Evolutionary conservation across 2,113 vertebrate species (phyloP), one percentile per base, ranked within the genome.

Genomic region (Limanda limanda): DNA sequence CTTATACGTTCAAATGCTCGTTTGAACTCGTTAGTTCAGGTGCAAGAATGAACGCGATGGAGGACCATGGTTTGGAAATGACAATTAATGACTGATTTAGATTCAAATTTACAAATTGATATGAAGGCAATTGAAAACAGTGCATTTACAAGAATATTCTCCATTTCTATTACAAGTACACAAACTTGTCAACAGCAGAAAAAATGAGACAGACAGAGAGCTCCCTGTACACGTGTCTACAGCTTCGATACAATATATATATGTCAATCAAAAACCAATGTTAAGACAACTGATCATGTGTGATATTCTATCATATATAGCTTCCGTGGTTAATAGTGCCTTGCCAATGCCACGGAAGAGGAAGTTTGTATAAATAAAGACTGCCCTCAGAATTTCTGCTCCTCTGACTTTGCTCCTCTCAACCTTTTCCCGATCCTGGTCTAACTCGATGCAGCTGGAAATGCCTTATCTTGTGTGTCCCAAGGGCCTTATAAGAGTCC

Each of bases 371-470:
- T 37, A 47, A 71, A 59, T 47, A 3, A 3, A 18, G 40, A 42
- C 35, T 60, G 31, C 68, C 71, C 45, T 23, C 31, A 14, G 54
- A 17, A 68, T 58, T n/a, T 63, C 21, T 68, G 63, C 57, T 31
- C 54, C 45, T 80, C 61, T 79, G 64, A 79, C 42, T 76, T 37
- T 61, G 18, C 60, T 67, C 61, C 56, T 79, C 27, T 78, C 64
- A 71, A 27, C 70, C 3, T 71, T 47, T 68, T 54, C 72, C 72
- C 54, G 79, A 75, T 81, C 71, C 75, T 78, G 86, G 82, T 86
- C 83, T 81, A 76, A 89, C 89, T 85, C 76, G 80, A 78, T 86
- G 68, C 92, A 94, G 94, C 92, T 90, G 92, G 92, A 95, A 86
- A 79, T 91, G 60, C 92, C 93, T 85, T 93, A 91, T 94, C 89